phyloP scores from a whole-genome alignment of 2,797 vertebrate genomes.

The Propithecus deckenii region DNA sequence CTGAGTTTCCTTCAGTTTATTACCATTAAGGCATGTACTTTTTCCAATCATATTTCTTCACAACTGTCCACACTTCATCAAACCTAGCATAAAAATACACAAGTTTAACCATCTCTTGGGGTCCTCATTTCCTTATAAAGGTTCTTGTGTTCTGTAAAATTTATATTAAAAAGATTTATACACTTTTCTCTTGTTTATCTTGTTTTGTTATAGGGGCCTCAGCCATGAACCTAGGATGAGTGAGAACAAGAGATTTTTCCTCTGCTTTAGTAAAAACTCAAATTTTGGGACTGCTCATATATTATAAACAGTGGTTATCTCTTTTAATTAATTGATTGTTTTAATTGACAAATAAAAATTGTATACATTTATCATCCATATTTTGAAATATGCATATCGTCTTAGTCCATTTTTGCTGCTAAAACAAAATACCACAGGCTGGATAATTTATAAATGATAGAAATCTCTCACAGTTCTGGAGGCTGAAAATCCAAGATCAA shows the following conservation, averaged over 20 bases:
- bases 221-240: neutral
- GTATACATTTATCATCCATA: neutral
- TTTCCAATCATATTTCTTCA: neutral
- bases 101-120: neutral
- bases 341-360: neutral
- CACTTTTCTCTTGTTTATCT: neutral
- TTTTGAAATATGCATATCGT: neutral
- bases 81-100: neutral
- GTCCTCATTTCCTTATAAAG: neutral
- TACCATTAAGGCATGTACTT: too few species aligned
- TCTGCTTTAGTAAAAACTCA: constrained; percentile 5
- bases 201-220: neutral
- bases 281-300: neutral
- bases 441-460: neutral
- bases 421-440: neutral
- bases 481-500: neutral
- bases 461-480: neutral
- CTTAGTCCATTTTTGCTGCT: neutral
- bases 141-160: neutral
- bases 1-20: neutral
- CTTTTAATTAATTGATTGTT: neutral
- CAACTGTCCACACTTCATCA: neutral
- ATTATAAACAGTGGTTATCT: neutral
- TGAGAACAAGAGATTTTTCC: neutral
- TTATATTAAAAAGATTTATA: neutral